Base-by-base conservation (phyloP, 2,797 vertebrate genomes). In the Chaetophractus vellerosus region DNA sequence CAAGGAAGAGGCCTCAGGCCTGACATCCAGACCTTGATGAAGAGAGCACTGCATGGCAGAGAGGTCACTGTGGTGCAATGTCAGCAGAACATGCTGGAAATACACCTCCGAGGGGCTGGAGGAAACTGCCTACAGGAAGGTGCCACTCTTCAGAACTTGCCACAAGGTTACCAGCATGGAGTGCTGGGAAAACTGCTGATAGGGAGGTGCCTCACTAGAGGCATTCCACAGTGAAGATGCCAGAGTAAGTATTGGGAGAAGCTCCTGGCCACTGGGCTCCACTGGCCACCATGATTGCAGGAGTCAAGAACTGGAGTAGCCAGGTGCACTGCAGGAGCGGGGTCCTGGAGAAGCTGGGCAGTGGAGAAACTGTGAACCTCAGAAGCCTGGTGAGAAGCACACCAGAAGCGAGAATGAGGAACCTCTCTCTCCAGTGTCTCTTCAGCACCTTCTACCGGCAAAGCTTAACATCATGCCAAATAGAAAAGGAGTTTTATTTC, bases 51-150 rank as follows among this genome's bases (percentile, higher is more conserved):
- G 28, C 48, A 18, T 50, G 15, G 0, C 41, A 91, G 26, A 93
- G 15, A 64, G 85, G 50, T 76, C 38, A 33, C 19, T 2, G 6
- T 19, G 24, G 41, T n/a, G 6, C 15, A n/a, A 6, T n/a, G 45
- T 21, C 52, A 55, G 36, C 68, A 81, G 57, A 95, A 63, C 38
- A n/a, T 63, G 59, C 59, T 38, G 16, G 31, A 93, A 93, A 66
- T 80, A 33, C 41, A 31, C n/a, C 48, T 33, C 48, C 31, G 64
- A 69, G 33, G 64, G 89, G 16, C 45, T 74, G 52, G 5, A 68
- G 33, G 33, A 80, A 59, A 23, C 28, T 81, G 10, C 68, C 2
- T 31, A 36, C 8, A 38, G 21, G n/a, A 2, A 11, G 21, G 6
- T 36, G 5, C 55, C 45, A 71, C 2, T 1, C 24, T 80, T 90